Evolutionary conservation across 2,797 vertebrate genomes (phyloP).

Genomic region (Miichthys miiuy): DNA sequence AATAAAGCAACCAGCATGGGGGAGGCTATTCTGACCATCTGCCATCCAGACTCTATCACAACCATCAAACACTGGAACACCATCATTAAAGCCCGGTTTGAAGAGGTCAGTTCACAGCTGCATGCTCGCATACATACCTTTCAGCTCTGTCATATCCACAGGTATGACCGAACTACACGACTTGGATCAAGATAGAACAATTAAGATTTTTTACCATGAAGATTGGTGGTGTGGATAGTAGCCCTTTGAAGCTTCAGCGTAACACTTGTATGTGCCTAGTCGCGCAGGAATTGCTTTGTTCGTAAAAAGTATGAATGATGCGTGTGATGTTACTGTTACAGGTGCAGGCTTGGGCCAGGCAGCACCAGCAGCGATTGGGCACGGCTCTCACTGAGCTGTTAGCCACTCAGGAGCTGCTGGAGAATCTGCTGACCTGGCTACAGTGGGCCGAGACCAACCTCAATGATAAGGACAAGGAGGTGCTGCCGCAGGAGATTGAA

Average conservation of each 20-base stretch:
- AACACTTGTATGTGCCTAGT: neutral
- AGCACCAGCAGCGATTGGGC: constrained; percentile 94
- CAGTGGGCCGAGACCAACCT: constrained; percentile 97
- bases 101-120: constrained; percentile 91
- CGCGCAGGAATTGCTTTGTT: neutral
- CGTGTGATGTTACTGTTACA: constrained; percentile 64
- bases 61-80: constrained; percentile 99
- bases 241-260: neutral
- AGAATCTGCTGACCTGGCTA: constrained; percentile 94
- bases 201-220: neutral
- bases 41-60: constrained; percentile 98
- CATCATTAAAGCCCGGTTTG: constrained; percentile 97
- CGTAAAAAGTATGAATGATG: neutral
- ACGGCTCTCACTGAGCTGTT: constrained; percentile 90
- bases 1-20: constrained; percentile 94
- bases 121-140: constrained; percentile 17
- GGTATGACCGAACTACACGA: constrained; percentile 6
- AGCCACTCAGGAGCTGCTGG: constrained; percentile 93
- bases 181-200: neutral
- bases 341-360: constrained; percentile 97
- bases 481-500: constrained; percentile 94
- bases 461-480: constrained; percentile 93
- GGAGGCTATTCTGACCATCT: constrained; percentile 93
- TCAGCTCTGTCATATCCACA: constrained; percentile 32
- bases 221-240: neutral